Evolutionary conservation across 1,140 invertebrate species (phyloP).

Genomic region (Colletes gigas): DNA sequence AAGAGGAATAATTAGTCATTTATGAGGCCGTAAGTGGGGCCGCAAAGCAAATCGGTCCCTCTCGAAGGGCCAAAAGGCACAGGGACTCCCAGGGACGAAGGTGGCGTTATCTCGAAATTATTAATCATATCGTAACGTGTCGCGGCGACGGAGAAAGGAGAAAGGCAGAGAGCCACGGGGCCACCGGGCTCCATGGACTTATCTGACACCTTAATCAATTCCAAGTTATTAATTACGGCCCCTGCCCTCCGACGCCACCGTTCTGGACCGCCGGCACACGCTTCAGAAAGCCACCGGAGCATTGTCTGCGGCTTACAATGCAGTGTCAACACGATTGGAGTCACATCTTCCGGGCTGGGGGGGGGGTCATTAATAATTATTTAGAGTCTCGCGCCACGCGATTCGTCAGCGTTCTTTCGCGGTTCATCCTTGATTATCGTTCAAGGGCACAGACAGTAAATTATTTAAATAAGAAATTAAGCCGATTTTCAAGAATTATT

Average conservation of each 20-base stretch:
- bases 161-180: slow-evolving; percentile 54
- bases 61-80: slow-evolving; percentile 63
- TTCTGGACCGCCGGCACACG: slow-evolving; percentile 53
- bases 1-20: slow-evolving; percentile 78
- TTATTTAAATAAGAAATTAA: no score
- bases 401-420: not conserved
- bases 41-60: slow-evolving; percentile 76
- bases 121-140: slow-evolving; percentile 77
- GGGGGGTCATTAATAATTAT: slow-evolving; percentile 77
- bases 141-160: slow-evolving; percentile 62
- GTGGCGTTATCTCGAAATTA: slow-evolving; percentile 78
- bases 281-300: slow-evolving; percentile 61
- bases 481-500: no score
- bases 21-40: slow-evolving; percentile 77
- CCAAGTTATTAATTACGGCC: slow-evolving; percentile 79
- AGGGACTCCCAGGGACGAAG: slow-evolving; percentile 63
- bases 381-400: slow-evolving; percentile 52
- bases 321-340: slow-evolving; percentile 76
- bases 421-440: not conserved
- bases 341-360: slow-evolving; percentile 67
- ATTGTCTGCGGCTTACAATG: slow-evolving; percentile 76
- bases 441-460: no score
- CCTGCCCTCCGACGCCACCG: slow-evolving; percentile 44
- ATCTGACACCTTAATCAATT: slow-evolving; percentile 81
- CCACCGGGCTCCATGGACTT: slow-evolving; percentile 69